Evolutionary conservation across 1,140 invertebrate species (phyloP).

Genomic region (Pseudomyrmex dendroicus): DNA sequence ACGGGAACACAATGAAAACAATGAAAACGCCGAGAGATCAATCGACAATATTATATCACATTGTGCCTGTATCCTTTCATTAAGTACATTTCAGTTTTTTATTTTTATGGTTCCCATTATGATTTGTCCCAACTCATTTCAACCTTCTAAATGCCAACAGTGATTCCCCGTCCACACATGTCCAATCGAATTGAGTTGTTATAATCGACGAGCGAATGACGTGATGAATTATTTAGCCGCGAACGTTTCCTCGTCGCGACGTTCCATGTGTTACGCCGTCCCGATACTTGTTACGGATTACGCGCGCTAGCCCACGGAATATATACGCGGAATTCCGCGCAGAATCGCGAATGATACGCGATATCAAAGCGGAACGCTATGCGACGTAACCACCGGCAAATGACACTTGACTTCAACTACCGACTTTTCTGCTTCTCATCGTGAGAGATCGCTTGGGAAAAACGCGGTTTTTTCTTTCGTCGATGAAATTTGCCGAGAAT

Average conservation of each 20-base stretch:
- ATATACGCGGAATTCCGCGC: constrained; percentile 64
- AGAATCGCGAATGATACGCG: constrained; percentile 80
- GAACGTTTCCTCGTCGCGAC: constrained; percentile 18
- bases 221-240: constrained; percentile 37
- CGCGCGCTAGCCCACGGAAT: not conserved
- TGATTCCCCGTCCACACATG: not conserved
- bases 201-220: constrained; percentile 29
- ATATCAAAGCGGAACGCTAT: constrained; percentile 76
- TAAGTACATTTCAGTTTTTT: not conserved
- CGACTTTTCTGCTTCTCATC: constrained; percentile 70
- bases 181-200: constrained; percentile 7
- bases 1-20: constrained; percentile 23
- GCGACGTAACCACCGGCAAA: constrained; percentile 62
- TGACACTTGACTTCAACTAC: constrained; percentile 60
- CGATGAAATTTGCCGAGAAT: constrained; percentile 55
- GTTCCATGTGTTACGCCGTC: constrained; percentile 19
- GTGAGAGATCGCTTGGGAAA: constrained; percentile 58
- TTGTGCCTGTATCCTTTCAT: not conserved
- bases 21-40: constrained; percentile 10
- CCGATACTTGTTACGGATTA: constrained; percentile 41
- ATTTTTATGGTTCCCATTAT: not conserved
- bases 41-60: constrained; percentile 12
- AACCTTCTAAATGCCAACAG: not conserved
- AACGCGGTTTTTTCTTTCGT: constrained; percentile 42
- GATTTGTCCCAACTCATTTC: not conserved